A percentile compares a stretch with the other conserved stretches of the same genome.
Evolutionary conservation across 2,113 vertebrate genomes (phyloP).

Genomic region (Oncorhynchus tshawytscha): DNA sequence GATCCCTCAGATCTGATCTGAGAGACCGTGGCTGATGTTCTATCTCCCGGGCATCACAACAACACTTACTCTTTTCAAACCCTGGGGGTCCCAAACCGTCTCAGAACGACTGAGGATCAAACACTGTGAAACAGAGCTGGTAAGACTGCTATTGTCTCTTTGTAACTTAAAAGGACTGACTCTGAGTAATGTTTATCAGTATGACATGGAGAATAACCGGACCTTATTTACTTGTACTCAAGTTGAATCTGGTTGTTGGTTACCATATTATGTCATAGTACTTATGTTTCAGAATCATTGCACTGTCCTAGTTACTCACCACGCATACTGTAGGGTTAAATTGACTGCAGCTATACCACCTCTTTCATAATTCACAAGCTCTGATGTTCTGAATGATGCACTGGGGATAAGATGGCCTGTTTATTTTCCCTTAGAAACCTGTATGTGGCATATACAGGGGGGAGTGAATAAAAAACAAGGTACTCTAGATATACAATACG

Average conservation of each 20-base stretch:
- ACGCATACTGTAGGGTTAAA: conserved; percentile 3
- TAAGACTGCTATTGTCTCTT: conserved; percentile 32
- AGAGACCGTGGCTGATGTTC: conserved; percentile 30
- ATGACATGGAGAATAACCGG: conserved; percentile 21
- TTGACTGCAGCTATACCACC: conserved; percentile 13
- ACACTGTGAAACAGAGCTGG: conserved; percentile 40
- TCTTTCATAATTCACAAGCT: conserved; percentile 1
- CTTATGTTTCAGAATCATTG: conserved; percentile 35
- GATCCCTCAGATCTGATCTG: conserved; percentile 35
- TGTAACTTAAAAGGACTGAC: conserved; percentile 3
- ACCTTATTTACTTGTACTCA: no score
- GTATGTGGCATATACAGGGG: background rate
- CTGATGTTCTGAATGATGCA: background rate
- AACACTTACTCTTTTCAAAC: conserved; percentile 38
- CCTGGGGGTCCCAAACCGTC: conserved; percentile 29
- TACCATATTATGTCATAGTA: conserved; percentile 12
- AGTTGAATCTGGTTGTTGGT: conserved; percentile 20
- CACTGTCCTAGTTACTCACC: conserved; percentile 31
- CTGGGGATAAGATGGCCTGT: background rate
- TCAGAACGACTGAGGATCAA: conserved; percentile 39
- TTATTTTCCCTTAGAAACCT: conserved; percentile 12
- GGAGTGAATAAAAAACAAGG: conserved; percentile 35
- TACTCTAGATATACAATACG: conserved; percentile 21
- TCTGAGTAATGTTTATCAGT: conserved; percentile 24
- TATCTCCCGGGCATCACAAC: conserved; percentile 26